phyloP scores from a whole-genome alignment of 2,888 invertebrate genomes.

The Sphinx pinastri region DNA sequence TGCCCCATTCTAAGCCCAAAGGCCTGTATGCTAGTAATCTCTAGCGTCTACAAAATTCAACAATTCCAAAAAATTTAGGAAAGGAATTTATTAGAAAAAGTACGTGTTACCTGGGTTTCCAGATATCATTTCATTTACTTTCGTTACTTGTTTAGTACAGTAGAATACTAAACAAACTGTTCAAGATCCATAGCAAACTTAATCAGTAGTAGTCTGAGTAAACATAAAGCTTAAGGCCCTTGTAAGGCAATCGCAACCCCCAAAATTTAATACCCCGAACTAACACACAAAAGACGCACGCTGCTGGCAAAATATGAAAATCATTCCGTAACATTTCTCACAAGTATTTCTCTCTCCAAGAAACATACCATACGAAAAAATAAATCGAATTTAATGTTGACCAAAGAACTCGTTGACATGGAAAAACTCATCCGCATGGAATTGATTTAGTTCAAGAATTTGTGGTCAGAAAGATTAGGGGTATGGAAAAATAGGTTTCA shows the following conservation, averaged over 20 bases:
- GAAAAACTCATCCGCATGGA: slow-evolving; percentile 70
- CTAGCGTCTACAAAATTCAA: too few species aligned
- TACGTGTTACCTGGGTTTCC: too few species aligned
- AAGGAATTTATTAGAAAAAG: too few species aligned
- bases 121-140: too few species aligned
- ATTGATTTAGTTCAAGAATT: slow-evolving; percentile 65
- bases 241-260: background rate
- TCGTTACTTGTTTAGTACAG: too few species aligned
- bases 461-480: slow-evolving; percentile 62
- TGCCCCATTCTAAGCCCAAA: too few species aligned
- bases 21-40: too few species aligned
- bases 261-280: slow-evolving; percentile 29
- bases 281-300: slow-evolving; percentile 29
- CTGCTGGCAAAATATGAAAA: slow-evolving; percentile 31
- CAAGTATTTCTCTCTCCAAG: slow-evolving; percentile 39
- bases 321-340: slow-evolving; percentile 32
- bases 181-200: background rate
- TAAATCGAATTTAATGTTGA: slow-evolving; percentile 59
- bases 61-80: too few species aligned
- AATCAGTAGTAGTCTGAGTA: background rate
- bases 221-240: background rate
- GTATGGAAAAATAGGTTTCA: slow-evolving; percentile 21
- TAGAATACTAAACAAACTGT: background rate
- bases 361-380: slow-evolving; percentile 45
- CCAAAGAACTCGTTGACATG: slow-evolving; percentile 64